Evolutionary conservation across 2,888 invertebrate species (phyloP).

Genomic region (Chirona hameri): DNA sequence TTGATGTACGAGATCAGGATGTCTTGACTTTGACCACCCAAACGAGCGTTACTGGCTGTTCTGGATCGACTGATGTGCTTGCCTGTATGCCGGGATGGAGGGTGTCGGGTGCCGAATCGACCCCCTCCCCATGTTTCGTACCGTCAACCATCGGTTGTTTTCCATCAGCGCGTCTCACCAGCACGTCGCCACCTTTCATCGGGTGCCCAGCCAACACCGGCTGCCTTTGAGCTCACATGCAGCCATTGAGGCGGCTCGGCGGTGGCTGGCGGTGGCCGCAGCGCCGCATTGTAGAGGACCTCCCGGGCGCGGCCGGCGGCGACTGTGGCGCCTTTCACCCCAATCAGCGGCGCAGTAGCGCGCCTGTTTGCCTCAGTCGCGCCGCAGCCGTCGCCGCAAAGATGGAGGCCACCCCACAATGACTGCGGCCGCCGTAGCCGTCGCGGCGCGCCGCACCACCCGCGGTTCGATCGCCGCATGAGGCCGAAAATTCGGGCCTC

Average conservation of each 20-base stretch:
- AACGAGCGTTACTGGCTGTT: too few relatives aligned
- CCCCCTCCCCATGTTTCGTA: neutral
- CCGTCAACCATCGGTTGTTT: neutral
- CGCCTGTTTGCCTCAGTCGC: neutral
- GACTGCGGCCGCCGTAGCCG: neutral
- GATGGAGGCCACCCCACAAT: conserved; percentile 12
- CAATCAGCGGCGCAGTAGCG: conserved; percentile 10
- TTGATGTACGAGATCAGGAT: too few relatives aligned
- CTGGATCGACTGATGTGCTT: too few relatives aligned
- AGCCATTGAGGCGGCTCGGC: neutral
- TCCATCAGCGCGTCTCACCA: neutral
- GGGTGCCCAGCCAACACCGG: neutral
- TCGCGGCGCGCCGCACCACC: neutral
- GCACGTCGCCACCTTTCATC: neutral
- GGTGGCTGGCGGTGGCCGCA: neutral
- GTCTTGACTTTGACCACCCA: too few relatives aligned
- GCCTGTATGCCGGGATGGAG: too few relatives aligned
- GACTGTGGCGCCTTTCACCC: conserved; percentile 3
- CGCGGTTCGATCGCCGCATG: neutral
- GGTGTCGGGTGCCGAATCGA: too few relatives aligned
- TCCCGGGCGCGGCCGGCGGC: neutral
- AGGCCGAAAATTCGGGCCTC: conserved; percentile 1
- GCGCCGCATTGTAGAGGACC: neutral
- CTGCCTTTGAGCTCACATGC: neutral
- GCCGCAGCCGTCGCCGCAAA: neutral